phyloP scores from a whole-genome alignment of 1,140 invertebrate species.

The Camponotus pennsylvanicus region DNA sequence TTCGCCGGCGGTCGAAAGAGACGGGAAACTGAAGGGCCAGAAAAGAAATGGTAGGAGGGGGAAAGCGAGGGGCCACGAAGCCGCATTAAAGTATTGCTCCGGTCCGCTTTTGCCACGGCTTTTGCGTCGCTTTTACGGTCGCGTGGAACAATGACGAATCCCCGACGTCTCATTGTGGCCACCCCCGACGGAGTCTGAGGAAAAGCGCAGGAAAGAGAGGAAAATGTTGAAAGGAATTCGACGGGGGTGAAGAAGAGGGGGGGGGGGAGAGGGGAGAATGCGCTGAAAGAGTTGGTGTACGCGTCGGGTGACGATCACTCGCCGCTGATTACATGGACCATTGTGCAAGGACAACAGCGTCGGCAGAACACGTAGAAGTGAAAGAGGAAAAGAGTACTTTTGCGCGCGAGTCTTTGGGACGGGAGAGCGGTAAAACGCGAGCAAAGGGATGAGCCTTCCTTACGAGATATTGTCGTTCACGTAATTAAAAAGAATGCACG shows the following conservation, averaged over 20 bases:
- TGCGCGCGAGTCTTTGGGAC: slow-evolving; percentile 27
- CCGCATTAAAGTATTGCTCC: slow-evolving; percentile 78
- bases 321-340: slow-evolving; percentile 79
- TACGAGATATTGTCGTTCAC: slow-evolving; percentile 17
- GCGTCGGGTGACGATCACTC: slow-evolving; percentile 76
- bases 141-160: slow-evolving; percentile 77
- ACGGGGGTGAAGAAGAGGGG: background rate
- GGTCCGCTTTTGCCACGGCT: slow-evolving; percentile 59
- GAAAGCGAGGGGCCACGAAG: slow-evolving; percentile 13
- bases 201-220: slow-evolving; percentile 63
- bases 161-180: slow-evolving; percentile 72
- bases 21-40: background rate
- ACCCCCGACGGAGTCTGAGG: slow-evolving; percentile 57
- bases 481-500: slow-evolving; percentile 24
- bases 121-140: slow-evolving; percentile 71
- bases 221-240: slow-evolving; percentile 52
- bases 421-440: slow-evolving; percentile 9
- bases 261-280: slow-evolving; percentile 36
- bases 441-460: slow-evolving; percentile 16
- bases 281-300: slow-evolving; percentile 53
- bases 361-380: slow-evolving; percentile 45
- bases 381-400: slow-evolving; percentile 48
- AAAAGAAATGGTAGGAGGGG: background rate
- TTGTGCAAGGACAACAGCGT: slow-evolving; percentile 77
- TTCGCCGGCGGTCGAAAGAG: slow-evolving; percentile 57